Evolutionary conservation across 2,113 vertebrate genomes (phyloP).

Genomic region (Bombycilla garrulus): DNA sequence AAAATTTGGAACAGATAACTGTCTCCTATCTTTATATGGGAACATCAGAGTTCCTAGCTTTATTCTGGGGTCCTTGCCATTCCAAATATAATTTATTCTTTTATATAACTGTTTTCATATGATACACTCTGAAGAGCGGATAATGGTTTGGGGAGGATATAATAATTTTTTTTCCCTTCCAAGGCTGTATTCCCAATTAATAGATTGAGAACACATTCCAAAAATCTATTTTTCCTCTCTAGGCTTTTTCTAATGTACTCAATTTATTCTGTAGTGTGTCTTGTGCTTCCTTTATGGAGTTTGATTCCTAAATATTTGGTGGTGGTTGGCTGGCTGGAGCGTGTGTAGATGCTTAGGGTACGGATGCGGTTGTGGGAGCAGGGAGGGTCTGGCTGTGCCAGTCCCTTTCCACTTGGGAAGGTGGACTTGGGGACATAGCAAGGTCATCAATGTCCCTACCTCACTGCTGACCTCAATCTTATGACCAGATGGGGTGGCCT

Average conservation of each 20-base stretch:
- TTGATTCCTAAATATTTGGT: constrained; percentile 17
- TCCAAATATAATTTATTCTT: constrained; percentile 75
- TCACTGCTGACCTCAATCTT: background rate
- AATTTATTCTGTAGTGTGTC: constrained; percentile 44
- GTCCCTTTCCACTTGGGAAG: background rate
- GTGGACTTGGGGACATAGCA: background rate
- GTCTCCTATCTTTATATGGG: constrained; percentile 75
- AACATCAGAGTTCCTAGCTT: constrained; percentile 71
- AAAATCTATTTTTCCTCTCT: constrained; percentile 59
- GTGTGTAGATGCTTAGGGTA: background rate
- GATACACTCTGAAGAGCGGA: constrained; percentile 57
- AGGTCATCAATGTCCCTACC: background rate
- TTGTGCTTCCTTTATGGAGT: constrained; percentile 30
- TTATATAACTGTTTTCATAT: constrained; percentile 75
- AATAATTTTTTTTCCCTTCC: background rate
- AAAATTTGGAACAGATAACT: constrained; percentile 74
- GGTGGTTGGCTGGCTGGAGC: background rate
- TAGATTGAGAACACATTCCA: constrained; percentile 63
- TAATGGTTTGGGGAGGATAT: constrained; percentile 61
- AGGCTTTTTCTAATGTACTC: constrained; percentile 50
- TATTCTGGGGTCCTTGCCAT: constrained; percentile 74
- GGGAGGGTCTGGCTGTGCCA: fast-evolving
- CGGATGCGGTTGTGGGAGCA: background rate
- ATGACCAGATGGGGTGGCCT: background rate
- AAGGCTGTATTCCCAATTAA: constrained; percentile 69